phyloP scores from a whole-genome alignment of 2,797 vertebrate genomes.

The Pempheris klunzingeri region DNA sequence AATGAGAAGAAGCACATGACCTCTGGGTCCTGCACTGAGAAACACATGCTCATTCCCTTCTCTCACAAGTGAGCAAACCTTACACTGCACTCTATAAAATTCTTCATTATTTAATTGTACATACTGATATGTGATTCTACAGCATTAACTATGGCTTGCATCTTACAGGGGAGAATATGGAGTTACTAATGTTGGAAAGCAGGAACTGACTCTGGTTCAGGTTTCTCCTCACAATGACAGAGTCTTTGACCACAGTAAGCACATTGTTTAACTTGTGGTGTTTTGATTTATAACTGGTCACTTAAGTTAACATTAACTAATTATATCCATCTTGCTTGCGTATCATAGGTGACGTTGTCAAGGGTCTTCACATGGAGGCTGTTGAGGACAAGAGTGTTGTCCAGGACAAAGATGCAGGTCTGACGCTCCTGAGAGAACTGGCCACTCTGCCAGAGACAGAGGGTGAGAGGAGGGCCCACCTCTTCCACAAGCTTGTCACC shows the following conservation, averaged over 20 bases:
- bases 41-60: constrained; percentile 92
- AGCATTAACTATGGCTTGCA: constrained; percentile 8
- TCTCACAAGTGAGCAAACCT: constrained; percentile 88
- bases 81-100: neutral
- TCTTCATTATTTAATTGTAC: neutral
- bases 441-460: constrained; percentile 82
- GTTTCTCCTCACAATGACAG: constrained; percentile 88
- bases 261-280: neutral
- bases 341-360: constrained; percentile 81
- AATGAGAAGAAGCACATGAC: constrained; percentile 89
- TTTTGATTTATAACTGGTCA: constrained; percentile 3
- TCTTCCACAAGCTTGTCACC: constrained; percentile 90
- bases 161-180: constrained; percentile 86
- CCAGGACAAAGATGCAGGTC: constrained; percentile 83
- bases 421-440: constrained; percentile 89
- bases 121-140: neutral
- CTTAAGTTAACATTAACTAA: neutral
- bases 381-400: constrained; percentile 79
- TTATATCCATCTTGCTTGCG: constrained; percentile 10
- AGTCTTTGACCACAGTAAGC: constrained; percentile 89
- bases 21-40: constrained; percentile 90
- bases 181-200: constrained; percentile 89
- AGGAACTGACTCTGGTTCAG: constrained; percentile 88
- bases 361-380: constrained; percentile 88
- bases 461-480: constrained; percentile 88